A percentile compares a stretch with the other conserved stretches of the same genome.
These are phyloP conservation scores for Chloropsis cyanopogon DNA, from an alignment of 2,113 vertebrate species.

Conservation along the genomic window DNA sequence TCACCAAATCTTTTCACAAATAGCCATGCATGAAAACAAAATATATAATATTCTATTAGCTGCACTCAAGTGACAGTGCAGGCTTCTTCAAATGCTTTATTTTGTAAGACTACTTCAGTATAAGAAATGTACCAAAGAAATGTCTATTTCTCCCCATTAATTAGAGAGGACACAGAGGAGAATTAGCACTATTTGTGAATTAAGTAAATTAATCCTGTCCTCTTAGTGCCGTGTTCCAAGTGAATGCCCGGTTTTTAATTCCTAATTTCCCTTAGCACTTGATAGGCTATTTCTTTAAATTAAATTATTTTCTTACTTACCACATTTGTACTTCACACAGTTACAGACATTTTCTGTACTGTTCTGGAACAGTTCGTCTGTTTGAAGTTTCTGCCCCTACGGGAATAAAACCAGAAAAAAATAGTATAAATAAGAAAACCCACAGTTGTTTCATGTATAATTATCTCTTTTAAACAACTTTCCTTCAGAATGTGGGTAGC, in stretches of 20 bases:
- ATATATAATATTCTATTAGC: background rate
- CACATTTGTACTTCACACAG: slow-evolving; percentile 88
- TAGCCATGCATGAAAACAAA: background rate
- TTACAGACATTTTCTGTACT: slow-evolving; percentile 84
- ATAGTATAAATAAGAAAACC: too few species aligned
- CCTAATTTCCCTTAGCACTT: background rate
- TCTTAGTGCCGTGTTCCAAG: background rate
- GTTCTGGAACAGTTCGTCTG: slow-evolving; percentile 81
- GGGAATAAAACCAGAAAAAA: background rate
- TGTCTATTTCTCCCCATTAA: background rate
- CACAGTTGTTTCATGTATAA: too few species aligned
- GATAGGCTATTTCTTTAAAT: background rate
- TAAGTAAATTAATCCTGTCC: background rate
- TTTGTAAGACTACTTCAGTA: background rate
- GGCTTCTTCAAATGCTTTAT: background rate
- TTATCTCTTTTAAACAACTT: background rate
- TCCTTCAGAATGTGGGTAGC: background rate
- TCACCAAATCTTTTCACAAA: background rate
- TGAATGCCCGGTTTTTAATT: background rate
- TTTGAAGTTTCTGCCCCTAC: slow-evolving; percentile 86
- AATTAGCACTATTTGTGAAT: background rate
- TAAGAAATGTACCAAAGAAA: background rate
- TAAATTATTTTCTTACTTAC: slow-evolving; percentile 72
- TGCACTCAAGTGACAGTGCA: background rate
- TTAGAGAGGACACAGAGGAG: background rate